Evolutionary conservation across 2,113 vertebrate genomes (phyloP).

Genomic region (Neolamprologus longior): DNA sequence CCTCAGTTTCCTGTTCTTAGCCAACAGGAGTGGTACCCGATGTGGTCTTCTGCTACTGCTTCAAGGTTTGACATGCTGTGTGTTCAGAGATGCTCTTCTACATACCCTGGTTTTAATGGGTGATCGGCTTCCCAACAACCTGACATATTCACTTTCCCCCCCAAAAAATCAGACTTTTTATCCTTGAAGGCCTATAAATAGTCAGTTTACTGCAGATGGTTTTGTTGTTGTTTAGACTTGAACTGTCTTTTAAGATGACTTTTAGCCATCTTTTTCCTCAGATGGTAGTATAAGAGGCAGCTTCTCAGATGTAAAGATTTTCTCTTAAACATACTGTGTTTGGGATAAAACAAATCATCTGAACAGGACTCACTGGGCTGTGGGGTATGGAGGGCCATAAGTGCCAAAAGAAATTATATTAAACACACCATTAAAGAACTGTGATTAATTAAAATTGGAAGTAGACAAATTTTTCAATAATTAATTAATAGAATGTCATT

Average conservation of each 20-base stretch:
- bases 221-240: neutral
- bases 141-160: neutral
- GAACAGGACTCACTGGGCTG: neutral
- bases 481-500: neutral
- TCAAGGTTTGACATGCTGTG: neutral
- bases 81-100: neutral
- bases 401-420: neutral
- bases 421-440: neutral
- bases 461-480: neutral
- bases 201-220: neutral
- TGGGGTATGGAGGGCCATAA: neutral
- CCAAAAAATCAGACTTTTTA: neutral
- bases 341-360: neutral
- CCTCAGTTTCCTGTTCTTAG: neutral
- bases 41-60: neutral
- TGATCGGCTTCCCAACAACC: neutral
- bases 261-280: neutral
- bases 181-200: neutral
- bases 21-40: rapidly evolving
- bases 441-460: neutral
- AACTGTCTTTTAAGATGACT: neutral
- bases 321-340: neutral
- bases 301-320: neutral
- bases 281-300: neutral
- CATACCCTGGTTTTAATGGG: neutral